Evolutionary conservation across 2,113 vertebrate genomes (phyloP), one percentile per base, ranked within the genome.

Genomic region (Onychostruthus taczanowskii): DNA sequence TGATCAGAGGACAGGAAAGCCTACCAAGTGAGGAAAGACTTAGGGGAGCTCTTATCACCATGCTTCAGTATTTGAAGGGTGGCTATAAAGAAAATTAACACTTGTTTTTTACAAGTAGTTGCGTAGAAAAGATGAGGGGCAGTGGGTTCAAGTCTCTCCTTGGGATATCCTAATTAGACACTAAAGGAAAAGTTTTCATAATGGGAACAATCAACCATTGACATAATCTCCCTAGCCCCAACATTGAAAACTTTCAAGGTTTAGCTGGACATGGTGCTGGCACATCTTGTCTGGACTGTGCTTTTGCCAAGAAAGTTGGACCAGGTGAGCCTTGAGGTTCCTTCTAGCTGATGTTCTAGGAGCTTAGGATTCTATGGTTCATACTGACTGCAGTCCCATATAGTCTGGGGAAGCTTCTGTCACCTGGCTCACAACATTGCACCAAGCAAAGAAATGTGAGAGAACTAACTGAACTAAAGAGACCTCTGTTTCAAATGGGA

Each of bases 331-430:
- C 14, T 21, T 62, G 27, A 84, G 7, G 11, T 28, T 35, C 7
- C 30, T 84, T 76, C 46, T 52, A 41, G 16, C 10, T 62, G 26
- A 12, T 66, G 41, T 64, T 55, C 24, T 66, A 2, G 28, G 33
- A 76, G 33, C 21, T 55, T 35, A 21, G 67, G 31, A 55, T 64
- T 70, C 24, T 66, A 2, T 39, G 28, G 30, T 41, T 93, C 19
- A 53, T 55, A 46, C 2, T 0, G 0, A 4, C 9, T 11, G 66
- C n/a, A 79, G 31, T 23, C 21, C 41, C 8, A 27, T 31, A 21
- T 6, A 49, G 10, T 56, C 27, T 78, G 27, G 7, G 30, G 14
- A 75, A 49, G 37, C 13, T 49, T 77, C n/a, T 90, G 47, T 23
- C 19, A 35, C 18, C 11, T 44, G 26, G 27, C 18, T 75, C 7